Percentiles rank a stretch among this genome's conserved stretches.
phyloP scores from a whole-genome alignment of 2,113 vertebrate genomes.

The Nothocercus julius region DNA sequence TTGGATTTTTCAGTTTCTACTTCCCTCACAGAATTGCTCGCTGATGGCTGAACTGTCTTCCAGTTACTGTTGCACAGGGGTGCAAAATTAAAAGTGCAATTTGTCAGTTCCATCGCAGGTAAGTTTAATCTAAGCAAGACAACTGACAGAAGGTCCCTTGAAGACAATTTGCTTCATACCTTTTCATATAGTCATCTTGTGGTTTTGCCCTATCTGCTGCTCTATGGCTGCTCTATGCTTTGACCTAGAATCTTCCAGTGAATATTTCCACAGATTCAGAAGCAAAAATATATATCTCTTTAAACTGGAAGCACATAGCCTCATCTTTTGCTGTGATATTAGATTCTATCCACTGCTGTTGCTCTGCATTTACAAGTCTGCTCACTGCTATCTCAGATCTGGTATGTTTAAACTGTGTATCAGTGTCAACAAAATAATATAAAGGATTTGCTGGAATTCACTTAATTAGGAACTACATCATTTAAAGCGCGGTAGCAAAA shows the following conservation, averaged over 20 bases:
- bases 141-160: neutral
- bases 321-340: neutral
- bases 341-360: neutral
- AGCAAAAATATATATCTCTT: neutral
- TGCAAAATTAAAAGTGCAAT: neutral
- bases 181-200: neutral
- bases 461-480: neutral
- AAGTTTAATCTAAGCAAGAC: neutral
- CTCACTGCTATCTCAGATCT: neutral
- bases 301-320: neutral
- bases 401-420: neutral
- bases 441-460: constrained; percentile 22
- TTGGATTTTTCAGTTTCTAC: neutral
- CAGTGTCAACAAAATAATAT: neutral
- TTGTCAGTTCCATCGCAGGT: neutral
- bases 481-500: neutral
- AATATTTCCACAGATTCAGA: neutral
- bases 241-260: neutral
- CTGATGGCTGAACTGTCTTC: neutral
- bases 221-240: neutral
- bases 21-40: neutral
- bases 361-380: neutral
- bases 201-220: neutral
- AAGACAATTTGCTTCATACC: neutral
- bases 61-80: neutral